phyloP scores from a whole-genome alignment of 2,797 vertebrate species.

The Adrianichthys oophorus region DNA sequence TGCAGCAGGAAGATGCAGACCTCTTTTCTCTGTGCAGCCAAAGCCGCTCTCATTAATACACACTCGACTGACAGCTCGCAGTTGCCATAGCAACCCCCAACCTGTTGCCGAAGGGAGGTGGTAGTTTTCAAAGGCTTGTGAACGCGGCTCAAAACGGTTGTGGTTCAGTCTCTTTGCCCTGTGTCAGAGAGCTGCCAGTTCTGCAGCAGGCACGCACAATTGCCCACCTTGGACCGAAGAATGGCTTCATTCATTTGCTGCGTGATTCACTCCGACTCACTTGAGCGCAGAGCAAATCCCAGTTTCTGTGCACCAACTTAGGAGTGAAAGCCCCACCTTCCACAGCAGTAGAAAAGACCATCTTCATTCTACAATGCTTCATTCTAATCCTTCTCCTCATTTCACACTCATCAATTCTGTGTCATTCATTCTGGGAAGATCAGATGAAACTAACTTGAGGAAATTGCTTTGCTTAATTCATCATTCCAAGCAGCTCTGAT shows the following conservation, averaged over 20 bases:
- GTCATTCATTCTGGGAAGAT: constrained; percentile 37
- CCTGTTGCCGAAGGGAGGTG: constrained; percentile 60
- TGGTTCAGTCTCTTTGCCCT: constrained; percentile 2
- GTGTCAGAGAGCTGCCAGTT: constrained; percentile 24
- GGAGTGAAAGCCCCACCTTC: constrained; percentile 16
- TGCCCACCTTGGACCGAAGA: constrained; percentile 39
- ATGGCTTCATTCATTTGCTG: constrained; percentile 27
- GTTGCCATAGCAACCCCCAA: constrained; percentile 68
- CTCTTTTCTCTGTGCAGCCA: constrained; percentile 15
- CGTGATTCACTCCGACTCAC: constrained; percentile 29
- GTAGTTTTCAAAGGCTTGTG: constrained; percentile 20
- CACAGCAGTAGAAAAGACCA: constrained; percentile 19
- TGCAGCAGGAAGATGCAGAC: constrained; percentile 5
- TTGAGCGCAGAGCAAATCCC: constrained; percentile 25
- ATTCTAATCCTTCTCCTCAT: constrained; percentile 26
- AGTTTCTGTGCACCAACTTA: constrained; percentile 14
- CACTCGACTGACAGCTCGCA: constrained; percentile 49
- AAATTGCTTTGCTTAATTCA: constrained; percentile 53
- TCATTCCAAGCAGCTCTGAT: constrained; percentile 34
- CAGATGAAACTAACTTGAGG: constrained; percentile 46
- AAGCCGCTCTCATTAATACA: constrained; percentile 58
- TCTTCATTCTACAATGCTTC: constrained; percentile 24
- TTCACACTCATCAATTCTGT: constrained; percentile 16
- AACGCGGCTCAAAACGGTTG: constrained; percentile 32
- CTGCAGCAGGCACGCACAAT: constrained; percentile 32